phyloP scores from a whole-genome alignment of 2,888 invertebrate species.

The Adineta ricciae region DNA sequence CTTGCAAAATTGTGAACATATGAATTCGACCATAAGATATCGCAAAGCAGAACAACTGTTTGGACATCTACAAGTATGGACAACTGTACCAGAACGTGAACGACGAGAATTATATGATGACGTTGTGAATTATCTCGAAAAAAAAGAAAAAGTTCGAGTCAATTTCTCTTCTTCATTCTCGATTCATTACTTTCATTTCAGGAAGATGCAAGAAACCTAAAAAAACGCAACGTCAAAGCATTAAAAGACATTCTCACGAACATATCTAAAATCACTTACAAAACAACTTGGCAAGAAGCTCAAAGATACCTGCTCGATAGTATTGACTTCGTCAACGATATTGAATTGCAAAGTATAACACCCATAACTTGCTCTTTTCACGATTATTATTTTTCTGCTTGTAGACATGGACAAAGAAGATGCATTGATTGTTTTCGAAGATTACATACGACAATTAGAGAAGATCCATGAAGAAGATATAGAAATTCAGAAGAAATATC shows the following conservation, averaged over 20 bases:
- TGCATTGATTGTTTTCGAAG: slow-evolving; percentile 91
- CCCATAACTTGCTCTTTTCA: not conserved
- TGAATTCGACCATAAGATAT: slow-evolving; percentile 80
- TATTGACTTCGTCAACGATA: slow-evolving; percentile 82
- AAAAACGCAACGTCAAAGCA: slow-evolving; percentile 77
- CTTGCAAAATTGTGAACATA: slow-evolving; percentile 69
- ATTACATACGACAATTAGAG: slow-evolving; percentile 85
- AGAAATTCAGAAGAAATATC: slow-evolving; percentile 73
- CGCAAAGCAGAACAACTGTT: slow-evolving; percentile 55
- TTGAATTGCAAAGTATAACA: slow-evolving; percentile 59
- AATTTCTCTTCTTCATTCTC: too few species aligned
- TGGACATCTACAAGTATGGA: slow-evolving; percentile 62
- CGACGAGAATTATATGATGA: slow-evolving; percentile 91
- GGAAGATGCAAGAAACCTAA: slow-evolving; percentile 76
- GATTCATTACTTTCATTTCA: slow-evolving; percentile 36
- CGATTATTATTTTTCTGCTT: not conserved
- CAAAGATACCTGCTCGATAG: slow-evolving; percentile 87
- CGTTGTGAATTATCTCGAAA: slow-evolving; percentile 77
- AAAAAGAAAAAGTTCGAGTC: slow-evolving; percentile 66
- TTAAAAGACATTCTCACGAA: slow-evolving; percentile 84
- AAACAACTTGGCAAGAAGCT: slow-evolving; percentile 95
- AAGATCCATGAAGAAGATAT: slow-evolving; percentile 78
- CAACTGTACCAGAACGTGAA: slow-evolving; percentile 77
- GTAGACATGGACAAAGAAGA: slow-evolving; percentile 93
- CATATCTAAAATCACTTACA: slow-evolving; percentile 81